Evolutionary conservation across 2,888 invertebrate species (phyloP).

Genomic region (Homarus gammarus): DNA sequence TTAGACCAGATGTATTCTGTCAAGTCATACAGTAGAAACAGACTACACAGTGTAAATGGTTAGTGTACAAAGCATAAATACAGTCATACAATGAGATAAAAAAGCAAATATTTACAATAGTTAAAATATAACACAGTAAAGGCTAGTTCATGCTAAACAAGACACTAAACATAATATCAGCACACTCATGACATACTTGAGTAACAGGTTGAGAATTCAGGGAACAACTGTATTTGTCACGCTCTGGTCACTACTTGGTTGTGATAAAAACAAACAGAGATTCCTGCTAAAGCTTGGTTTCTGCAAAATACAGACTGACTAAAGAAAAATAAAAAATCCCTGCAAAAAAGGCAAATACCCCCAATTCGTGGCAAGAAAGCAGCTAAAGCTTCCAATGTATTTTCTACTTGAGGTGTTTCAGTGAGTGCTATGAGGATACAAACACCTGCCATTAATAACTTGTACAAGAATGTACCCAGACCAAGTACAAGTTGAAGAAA

Average conservation of each 20-base stretch:
- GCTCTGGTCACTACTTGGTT: slow-evolving; percentile 7
- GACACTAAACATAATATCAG: slow-evolving; percentile 32
- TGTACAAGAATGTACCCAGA: too few species aligned
- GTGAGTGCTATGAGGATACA: neutral
- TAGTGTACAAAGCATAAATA: slow-evolving; percentile 73
- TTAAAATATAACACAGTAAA: slow-evolving; percentile 66
- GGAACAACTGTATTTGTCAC: slow-evolving; percentile 45
- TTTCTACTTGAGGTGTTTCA: neutral
- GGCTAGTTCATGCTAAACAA: slow-evolving; percentile 57
- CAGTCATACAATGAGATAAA: slow-evolving; percentile 67
- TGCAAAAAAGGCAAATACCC: neutral
- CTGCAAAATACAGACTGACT: too few species aligned
- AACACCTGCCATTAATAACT: too few species aligned
- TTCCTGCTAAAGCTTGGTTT: neutral
- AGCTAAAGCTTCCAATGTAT: neutral
- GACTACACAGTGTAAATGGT: slow-evolving; percentile 71
- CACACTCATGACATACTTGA: slow-evolving; percentile 42
- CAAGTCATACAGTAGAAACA: slow-evolving; percentile 70
- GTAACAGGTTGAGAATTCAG: slow-evolving; percentile 62
- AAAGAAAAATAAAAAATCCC: neutral
- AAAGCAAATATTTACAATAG: slow-evolving; percentile 67
- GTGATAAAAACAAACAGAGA: neutral
- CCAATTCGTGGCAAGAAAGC: neutral
- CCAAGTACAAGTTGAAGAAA: too few species aligned
- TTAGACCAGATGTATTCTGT: slow-evolving; percentile 67